Evolutionary conservation across 2,888 invertebrate genomes (phyloP), one percentile per base, ranked within the genome.

Genomic region (Agrilus mali): DNA sequence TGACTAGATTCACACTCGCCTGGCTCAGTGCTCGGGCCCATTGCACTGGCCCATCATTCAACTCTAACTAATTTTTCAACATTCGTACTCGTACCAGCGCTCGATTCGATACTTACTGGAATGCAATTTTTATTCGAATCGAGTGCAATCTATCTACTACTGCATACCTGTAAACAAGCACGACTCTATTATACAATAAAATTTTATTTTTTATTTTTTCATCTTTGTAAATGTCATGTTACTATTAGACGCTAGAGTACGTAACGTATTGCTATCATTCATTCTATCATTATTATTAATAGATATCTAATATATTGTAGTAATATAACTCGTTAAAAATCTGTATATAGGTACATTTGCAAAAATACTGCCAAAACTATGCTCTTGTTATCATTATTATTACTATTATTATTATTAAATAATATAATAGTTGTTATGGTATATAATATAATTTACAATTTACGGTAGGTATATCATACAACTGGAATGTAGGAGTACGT

Each of bases 321-420:
- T 54, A 55, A 48, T 50, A 47, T 54, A 51, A 48, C 50, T 40
- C 40, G 43, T 45, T 47, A 50, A 53, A 49, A 53, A 53, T 54
- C 46, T 49, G 45, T 46, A 36, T 46, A 49, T 50, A 56, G 57
- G 59, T 60, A 60, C 57, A 57, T 59, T 62, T 66, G 66, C 63
- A 67, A 67, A 67, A 67, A 67, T 67, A 67, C 65, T 61, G 65
- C 63, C 64, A 60, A 57, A 64, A 64, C 63, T 64, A 65, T 61
- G 58, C 55, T 60, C 60, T 58, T 27, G 27, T 27, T 27, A 27
- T 27, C 27, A 10, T 27, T 27, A 27, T 27, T 27, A 27, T 27
- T 27, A 27, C 10, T 27, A 27, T 27, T 27, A 27, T 27, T 27
- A 27, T 27, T 27, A 27, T 27, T 27, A 27, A 2, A 10, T 27